These are phyloP conservation scores for Orchesella flavescens DNA, from an alignment of 2,888 invertebrate genomes.

Conservation along the genomic window DNA sequence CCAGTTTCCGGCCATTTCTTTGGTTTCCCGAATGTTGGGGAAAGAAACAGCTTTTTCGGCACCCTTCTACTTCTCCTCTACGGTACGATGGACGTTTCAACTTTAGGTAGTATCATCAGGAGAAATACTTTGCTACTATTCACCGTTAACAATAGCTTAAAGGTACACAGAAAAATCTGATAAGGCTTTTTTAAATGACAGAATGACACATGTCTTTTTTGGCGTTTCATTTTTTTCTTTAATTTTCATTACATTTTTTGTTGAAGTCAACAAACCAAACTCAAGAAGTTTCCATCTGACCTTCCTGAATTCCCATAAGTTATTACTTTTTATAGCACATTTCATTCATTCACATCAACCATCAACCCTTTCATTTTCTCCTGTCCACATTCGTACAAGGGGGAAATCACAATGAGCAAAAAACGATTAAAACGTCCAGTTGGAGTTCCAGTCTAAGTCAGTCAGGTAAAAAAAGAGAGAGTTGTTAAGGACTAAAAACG, in stretches of 20 bases:
- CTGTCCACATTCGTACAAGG: too few species aligned
- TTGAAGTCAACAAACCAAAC: neutral
- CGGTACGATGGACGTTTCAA: neutral
- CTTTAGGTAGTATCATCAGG: neutral
- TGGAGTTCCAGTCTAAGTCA: too few species aligned
- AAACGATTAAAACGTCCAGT: too few species aligned
- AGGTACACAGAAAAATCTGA: constrained; percentile 26
- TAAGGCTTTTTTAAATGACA: constrained; percentile 44
- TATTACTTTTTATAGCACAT: constrained; percentile 33
- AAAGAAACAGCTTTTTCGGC: neutral
- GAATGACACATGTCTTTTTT: constrained; percentile 38
- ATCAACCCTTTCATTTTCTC: too few species aligned
- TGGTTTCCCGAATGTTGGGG: neutral
- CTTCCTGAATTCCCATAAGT: constrained; percentile 40
- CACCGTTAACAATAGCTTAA: neutral
- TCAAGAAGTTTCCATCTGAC: constrained; percentile 16
- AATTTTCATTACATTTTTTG: neutral
- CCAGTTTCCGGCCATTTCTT: constrained; percentile 41
- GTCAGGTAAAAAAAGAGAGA: too few species aligned
- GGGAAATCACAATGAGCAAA: too few species aligned
- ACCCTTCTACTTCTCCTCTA: neutral
- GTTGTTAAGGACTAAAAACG: too few species aligned
- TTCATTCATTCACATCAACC: neutral
- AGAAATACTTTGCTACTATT: neutral
- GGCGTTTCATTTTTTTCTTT: constrained; percentile 2